Percentiles rank a stretch among this genome's conserved stretches.
Conservation (phyloP, 2,113 vertebrate species). For the Bujurquina vittata region DNA sequence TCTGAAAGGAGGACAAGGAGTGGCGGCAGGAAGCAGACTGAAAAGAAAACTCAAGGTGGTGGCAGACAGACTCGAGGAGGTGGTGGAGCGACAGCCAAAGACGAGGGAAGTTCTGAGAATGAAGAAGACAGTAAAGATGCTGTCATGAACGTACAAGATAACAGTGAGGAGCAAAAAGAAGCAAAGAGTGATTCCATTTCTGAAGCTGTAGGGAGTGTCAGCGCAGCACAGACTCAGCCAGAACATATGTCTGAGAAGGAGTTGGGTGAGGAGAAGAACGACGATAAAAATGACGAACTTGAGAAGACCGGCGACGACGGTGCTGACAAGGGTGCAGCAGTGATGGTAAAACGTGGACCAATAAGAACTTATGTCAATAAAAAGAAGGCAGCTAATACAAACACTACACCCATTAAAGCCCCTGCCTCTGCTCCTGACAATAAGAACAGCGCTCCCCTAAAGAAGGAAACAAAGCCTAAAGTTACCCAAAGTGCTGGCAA, state of each 20-base stretch:
- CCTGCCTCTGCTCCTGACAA: constrained; percentile 7
- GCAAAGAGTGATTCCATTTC: not conserved
- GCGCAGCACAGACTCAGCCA: constrained; percentile 58
- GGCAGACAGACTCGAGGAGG: constrained; percentile 39
- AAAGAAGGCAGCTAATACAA: constrained; percentile 54
- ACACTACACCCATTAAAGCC: constrained; percentile 37
- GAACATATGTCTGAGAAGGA: constrained; percentile 59
- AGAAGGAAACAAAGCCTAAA: constrained; percentile 59
- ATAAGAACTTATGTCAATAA: constrained; percentile 72
- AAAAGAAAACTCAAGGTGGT: constrained; percentile 25
- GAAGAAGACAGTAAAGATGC: constrained; percentile 70
- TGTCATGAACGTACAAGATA: constrained; percentile 52
- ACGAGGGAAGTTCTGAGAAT: constrained; percentile 79
- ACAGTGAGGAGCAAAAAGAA: constrained; percentile 20
- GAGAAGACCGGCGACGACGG: constrained; percentile 48
- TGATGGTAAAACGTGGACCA: constrained; percentile 69
- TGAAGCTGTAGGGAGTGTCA: not conserved
- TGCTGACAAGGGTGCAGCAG: constrained; percentile 58
- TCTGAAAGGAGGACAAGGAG: constrained; percentile 75
- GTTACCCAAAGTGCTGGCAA: constrained; percentile 14
- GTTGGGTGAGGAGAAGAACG: constrained; percentile 63
- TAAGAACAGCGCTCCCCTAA: constrained; percentile 54
- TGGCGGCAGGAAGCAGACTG: constrained; percentile 32
- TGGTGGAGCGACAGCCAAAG: constrained; percentile 42
- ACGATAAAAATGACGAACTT: not conserved